phyloP scores from a whole-genome alignment of 2,113 vertebrate genomes.

The Albula goreensis region DNA sequence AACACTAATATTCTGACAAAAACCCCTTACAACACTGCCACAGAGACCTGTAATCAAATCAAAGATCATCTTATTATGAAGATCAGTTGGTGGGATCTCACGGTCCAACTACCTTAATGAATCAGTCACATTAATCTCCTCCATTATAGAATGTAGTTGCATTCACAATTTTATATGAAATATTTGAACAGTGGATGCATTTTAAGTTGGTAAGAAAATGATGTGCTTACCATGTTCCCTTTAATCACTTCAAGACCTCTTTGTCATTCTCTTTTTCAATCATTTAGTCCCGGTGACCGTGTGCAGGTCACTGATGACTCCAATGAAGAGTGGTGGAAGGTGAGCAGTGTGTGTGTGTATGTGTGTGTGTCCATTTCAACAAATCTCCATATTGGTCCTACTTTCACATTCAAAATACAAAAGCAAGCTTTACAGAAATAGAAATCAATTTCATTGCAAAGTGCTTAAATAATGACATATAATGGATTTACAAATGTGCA shows the following conservation, averaged over 20 bases:
- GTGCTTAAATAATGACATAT: not conserved
- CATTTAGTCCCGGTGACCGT: constrained; percentile 80
- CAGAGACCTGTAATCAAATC: too few species aligned
- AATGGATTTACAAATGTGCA: constrained; percentile 18
- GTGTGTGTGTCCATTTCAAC: not conserved
- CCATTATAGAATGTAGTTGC: too few species aligned
- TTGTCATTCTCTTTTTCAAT: not conserved
- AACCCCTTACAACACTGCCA: too few species aligned
- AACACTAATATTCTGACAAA: too few species aligned
- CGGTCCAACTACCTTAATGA: not conserved
- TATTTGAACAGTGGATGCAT: not conserved
- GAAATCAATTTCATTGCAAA: not conserved
- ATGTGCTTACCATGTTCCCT: not conserved
- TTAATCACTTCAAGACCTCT: not conserved
- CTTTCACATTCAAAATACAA: not conserved
- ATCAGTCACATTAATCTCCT: not conserved
- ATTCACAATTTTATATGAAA: not conserved
- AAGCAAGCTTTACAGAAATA: constrained; percentile 8
- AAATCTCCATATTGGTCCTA: not conserved
- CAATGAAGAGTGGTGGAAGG: constrained; percentile 96
- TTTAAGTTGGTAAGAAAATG: not conserved
- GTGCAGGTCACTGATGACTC: constrained; percentile 87
- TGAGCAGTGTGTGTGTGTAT: constrained; percentile 48
- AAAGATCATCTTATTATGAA: too few species aligned
- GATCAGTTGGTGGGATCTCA: not conserved